Evolutionary conservation across 2,797 vertebrate species (phyloP).

Genomic region (Urophycis tenuis): DNA sequence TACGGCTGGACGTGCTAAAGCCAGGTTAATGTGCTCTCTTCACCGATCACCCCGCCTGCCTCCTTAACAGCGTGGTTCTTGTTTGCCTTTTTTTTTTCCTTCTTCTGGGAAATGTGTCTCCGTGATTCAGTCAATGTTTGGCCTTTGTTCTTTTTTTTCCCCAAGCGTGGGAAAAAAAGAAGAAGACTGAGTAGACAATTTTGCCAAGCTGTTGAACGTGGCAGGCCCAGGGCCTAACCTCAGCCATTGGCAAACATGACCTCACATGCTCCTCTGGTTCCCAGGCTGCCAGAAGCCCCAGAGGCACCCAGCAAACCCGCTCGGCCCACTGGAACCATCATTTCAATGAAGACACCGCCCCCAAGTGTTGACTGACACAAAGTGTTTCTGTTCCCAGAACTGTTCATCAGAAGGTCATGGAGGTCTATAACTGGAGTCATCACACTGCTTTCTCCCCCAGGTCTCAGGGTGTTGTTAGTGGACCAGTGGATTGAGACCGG

Average conservation of each 20-base stretch:
- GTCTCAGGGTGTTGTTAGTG: conserved; percentile 75
- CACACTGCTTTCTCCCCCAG: conserved; percentile 45
- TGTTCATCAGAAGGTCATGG: background rate
- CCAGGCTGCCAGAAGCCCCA: background rate
- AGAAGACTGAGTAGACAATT: background rate
- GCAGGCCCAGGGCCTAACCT: background rate
- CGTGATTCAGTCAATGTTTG: background rate
- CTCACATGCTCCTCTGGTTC: too few relatives aligned
- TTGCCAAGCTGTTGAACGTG: background rate
- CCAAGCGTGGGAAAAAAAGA: background rate
- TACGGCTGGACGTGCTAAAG: conserved; percentile 70
- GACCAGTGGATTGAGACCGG: conserved; percentile 90
- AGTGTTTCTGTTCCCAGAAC: background rate
- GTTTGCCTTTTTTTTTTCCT: background rate
- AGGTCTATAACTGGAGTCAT: background rate
- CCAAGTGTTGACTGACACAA: conserved; percentile 23
- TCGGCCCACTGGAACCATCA: background rate
- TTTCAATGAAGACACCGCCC: conserved; percentile 30
- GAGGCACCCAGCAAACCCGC: background rate
- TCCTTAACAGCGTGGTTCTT: background rate
- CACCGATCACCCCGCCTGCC: conserved; percentile 10
- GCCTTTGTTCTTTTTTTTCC: background rate
- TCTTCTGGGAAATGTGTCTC: background rate
- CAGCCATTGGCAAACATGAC: too few relatives aligned
- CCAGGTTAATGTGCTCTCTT: conserved; percentile 60